Percentiles rank a stretch among this genome's conserved stretches.
phyloP scores from a whole-genome alignment of 2,797 vertebrate genomes.

The Protosalanx chinensis region DNA sequence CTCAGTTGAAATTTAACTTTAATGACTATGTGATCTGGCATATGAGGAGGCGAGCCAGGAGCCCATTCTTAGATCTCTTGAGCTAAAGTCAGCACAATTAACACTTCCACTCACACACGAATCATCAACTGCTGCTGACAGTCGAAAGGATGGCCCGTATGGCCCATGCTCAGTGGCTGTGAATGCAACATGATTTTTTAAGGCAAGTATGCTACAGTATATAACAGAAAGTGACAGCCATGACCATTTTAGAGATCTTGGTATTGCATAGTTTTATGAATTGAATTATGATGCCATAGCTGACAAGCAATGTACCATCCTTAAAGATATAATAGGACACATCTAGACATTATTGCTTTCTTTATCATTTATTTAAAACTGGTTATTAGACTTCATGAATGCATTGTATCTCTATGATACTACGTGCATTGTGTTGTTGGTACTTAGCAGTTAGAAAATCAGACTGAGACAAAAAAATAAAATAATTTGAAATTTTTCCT shows the following conservation, averaged over 20 bases:
- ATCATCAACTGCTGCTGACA: slow-evolving; percentile 17
- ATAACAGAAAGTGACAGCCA: not conserved
- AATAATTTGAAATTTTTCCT: too few relatives aligned
- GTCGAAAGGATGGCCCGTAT: not conserved
- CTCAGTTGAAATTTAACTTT: slow-evolving; percentile 52
- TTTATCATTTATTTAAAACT: too few relatives aligned
- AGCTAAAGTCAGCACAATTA: slow-evolving; percentile 48
- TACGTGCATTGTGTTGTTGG: too few relatives aligned
- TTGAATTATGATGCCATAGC: too few relatives aligned
- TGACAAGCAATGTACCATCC: too few relatives aligned
- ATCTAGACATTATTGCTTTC: too few relatives aligned
- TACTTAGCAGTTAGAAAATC: too few relatives aligned
- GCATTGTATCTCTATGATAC: too few relatives aligned
- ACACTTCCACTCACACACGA: slow-evolving; percentile 32
- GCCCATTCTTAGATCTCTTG: slow-evolving; percentile 38
- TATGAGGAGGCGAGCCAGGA: slow-evolving; percentile 36
- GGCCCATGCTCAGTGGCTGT: not conserved
- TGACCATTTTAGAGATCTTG: not conserved
- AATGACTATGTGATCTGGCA: slow-evolving; percentile 52
- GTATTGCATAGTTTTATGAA: not conserved
- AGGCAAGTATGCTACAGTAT: not conserved
- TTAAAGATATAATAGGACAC: too few relatives aligned
- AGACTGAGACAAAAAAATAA: too few relatives aligned
- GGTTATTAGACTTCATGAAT: too few relatives aligned
- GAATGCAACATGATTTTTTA: not conserved